These are phyloP conservation scores for Watsonalla binaria DNA, from an alignment of 2,888 invertebrate genomes.

Conservation along the genomic window DNA sequence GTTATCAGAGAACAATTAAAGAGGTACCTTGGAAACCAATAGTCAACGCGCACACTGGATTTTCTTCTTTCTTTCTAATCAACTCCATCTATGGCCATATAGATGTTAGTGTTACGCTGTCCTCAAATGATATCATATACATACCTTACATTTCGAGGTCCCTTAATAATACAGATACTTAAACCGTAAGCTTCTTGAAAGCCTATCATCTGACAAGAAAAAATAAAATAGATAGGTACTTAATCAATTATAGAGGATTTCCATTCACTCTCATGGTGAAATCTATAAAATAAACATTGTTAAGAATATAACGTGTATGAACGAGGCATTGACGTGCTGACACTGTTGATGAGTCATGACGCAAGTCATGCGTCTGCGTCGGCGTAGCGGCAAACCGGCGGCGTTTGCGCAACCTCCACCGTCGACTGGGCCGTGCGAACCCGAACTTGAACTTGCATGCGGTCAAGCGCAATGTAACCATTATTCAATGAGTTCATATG, in stretches of 20 bases:
- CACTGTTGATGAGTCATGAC: conserved; percentile 62
- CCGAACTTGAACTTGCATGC: conserved; percentile 62
- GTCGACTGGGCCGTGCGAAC: conserved; percentile 44
- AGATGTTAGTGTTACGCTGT: conserved; percentile 57
- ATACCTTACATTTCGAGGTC: conserved; percentile 6
- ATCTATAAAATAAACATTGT: conserved; percentile 52
- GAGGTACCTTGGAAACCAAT: conserved; percentile 51
- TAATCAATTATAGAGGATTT: conserved; percentile 44
- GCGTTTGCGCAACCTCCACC: conserved; percentile 45
- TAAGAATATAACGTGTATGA: conserved; percentile 49
- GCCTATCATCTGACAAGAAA: conserved; percentile 28
- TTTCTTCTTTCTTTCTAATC: conserved; percentile 66
- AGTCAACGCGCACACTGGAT: conserved; percentile 51
- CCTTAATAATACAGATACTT: not conserved
- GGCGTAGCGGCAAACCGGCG: conserved; percentile 23
- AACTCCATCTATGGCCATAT: conserved; percentile 57
- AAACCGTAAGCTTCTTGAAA: conserved; percentile 10
- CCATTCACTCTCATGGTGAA: conserved; percentile 37
- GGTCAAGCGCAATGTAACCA: conserved; percentile 56
- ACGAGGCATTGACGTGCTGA: conserved; percentile 59
- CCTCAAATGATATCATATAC: conserved; percentile 1
- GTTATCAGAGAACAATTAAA: conserved; percentile 70
- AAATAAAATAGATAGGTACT: conserved; percentile 34
- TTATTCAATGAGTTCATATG: not conserved
- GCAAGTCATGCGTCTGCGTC: conserved; percentile 38